These are phyloP conservation scores for Calameuta filiformis DNA, from an alignment of 2,888 invertebrate species.

Conservation along the genomic window DNA sequence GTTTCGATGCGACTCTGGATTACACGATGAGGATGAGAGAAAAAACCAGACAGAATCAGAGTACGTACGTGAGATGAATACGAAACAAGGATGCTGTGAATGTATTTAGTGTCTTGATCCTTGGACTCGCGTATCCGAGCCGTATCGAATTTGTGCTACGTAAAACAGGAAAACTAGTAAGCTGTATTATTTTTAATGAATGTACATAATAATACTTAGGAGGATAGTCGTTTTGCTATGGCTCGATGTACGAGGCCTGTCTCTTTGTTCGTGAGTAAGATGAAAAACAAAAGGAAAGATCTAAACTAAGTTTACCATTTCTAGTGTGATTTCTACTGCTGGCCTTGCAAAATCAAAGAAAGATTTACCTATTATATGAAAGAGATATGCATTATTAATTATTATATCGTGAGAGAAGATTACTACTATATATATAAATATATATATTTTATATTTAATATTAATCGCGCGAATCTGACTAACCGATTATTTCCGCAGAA, in stretches of 20 bases:
- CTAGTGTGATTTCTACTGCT: slow-evolving; percentile 63
- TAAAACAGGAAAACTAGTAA: background rate
- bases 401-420: slow-evolving; percentile 55
- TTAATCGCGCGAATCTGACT: slow-evolving; percentile 46
- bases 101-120: background rate
- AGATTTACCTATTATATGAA: slow-evolving; percentile 44
- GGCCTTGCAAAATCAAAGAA: slow-evolving; percentile 64
- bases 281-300: slow-evolving; percentile 6
- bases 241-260: slow-evolving; percentile 21
- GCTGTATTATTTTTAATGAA: slow-evolving; percentile 15
- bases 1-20: background rate
- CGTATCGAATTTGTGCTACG: slow-evolving; percentile 3
- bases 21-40: background rate
- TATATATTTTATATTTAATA: slow-evolving; percentile 58
- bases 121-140: background rate
- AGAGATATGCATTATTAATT: slow-evolving; percentile 53
- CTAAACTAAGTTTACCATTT: slow-evolving; percentile 52
- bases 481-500: slow-evolving; percentile 26
- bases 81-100: background rate
- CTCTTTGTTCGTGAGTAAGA: slow-evolving; percentile 21
- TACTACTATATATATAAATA: slow-evolving; percentile 40
- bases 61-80: background rate
- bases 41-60: background rate
- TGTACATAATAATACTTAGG: slow-evolving; percentile 11
- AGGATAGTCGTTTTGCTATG: slow-evolving; percentile 11